Conservation (phyloP, 2,797 vertebrate species). For the Arremon brunneinucha region DNA sequence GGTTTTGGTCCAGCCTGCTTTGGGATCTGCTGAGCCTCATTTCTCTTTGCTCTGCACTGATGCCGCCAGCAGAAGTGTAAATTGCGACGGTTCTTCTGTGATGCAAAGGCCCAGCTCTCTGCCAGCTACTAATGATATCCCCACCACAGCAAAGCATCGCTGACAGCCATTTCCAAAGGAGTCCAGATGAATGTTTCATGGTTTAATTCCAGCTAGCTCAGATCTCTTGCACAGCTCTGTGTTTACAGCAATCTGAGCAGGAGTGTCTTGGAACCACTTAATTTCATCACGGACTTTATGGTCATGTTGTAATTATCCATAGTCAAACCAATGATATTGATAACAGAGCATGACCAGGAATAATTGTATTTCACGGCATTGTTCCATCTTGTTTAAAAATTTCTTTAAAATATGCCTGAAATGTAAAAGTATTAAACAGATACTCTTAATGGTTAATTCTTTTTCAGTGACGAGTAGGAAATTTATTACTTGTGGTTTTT, state of each 20-base stretch:
- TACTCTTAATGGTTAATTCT: background rate
- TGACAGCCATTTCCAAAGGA: conserved; percentile 5
- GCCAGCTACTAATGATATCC: background rate
- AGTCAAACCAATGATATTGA: background rate
- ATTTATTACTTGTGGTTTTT: background rate
- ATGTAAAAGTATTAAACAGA: background rate
- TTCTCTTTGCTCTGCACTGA: conserved; percentile 2
- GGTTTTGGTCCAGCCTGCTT: conserved; percentile 26
- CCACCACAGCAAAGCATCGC: background rate
- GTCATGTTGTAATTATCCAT: background rate
- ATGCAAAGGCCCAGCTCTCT: background rate
- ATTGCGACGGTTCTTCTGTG: background rate
- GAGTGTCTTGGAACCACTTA: background rate
- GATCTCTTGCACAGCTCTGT: background rate
- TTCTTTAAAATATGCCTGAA: background rate
- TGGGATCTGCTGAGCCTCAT: conserved; percentile 29
- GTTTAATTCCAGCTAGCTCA: background rate
- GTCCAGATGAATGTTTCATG: background rate
- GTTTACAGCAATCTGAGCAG: background rate
- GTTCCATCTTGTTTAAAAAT: background rate
- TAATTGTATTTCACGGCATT: background rate
- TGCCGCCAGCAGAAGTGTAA: conserved; percentile 28
- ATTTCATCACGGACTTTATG: rapidly evolving
- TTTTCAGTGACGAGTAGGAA: background rate
- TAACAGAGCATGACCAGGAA: background rate